Evolutionary conservation across 2,797 vertebrate genomes (phyloP).

Genomic region (Neosalanx taihuensis): DNA sequence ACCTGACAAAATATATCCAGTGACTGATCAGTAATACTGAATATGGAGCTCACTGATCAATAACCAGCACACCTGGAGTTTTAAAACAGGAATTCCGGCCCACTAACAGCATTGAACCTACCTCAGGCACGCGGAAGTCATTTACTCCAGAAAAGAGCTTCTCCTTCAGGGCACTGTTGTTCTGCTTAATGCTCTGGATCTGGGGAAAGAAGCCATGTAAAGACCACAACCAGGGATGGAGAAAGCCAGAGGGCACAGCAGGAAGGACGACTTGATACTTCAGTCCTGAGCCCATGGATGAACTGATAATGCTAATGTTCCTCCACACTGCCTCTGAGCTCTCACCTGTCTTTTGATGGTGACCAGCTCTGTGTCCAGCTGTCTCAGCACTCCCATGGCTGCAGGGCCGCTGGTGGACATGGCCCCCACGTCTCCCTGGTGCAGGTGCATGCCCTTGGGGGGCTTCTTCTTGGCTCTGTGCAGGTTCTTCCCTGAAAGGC

Average conservation of each 20-base stretch:
- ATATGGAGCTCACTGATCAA: not conserved
- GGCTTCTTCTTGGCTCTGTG: conserved; percentile 92
- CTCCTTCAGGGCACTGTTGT: conserved; percentile 86
- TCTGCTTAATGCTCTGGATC: conserved; percentile 94
- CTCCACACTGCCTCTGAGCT: not conserved
- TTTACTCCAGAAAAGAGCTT: conserved; percentile 85
- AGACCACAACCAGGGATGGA: not conserved
- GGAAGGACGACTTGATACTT: too few relatives aligned
- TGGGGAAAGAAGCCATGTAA: conserved; percentile 48
- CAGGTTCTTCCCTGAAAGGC: conserved; percentile 80
- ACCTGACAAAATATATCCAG: conserved; percentile 65
- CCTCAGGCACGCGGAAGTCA: conserved; percentile 83
- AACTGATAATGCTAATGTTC: not conserved
- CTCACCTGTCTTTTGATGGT: conserved; percentile 90
- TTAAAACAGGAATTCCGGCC: not conserved
- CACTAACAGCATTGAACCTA: conserved; percentile 50
- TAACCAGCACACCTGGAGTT: not conserved
- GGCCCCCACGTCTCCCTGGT: conserved; percentile 85
- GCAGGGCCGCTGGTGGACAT: conserved; percentile 85
- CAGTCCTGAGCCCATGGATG: too few relatives aligned
- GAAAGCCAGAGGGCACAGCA: too few relatives aligned
- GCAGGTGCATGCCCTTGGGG: conserved; percentile 93
- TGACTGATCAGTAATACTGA: not conserved
- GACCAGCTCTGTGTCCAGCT: conserved; percentile 89
- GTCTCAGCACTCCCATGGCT: conserved; percentile 84